Percentiles rank a stretch among this genome's conserved stretches.
phyloP scores from a whole-genome alignment of 2,113 vertebrate species.

The Tympanuchus pallidicinctus region DNA sequence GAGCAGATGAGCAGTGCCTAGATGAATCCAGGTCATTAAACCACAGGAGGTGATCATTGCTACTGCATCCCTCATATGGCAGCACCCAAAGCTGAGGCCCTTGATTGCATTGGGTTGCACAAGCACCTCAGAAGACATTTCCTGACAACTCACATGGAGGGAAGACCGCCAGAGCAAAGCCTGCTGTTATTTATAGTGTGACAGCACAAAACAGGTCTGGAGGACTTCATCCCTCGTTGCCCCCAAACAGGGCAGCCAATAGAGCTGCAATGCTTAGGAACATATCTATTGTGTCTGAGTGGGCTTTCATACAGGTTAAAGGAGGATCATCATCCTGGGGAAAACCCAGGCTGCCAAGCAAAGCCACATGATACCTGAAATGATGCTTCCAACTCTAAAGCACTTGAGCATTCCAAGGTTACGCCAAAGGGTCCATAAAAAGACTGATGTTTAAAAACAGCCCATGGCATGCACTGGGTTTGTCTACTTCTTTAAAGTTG shows the following conservation, averaged over 20 bases:
- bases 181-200: background rate
- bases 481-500: background rate
- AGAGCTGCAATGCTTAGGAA: background rate
- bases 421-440: background rate
- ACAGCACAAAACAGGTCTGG: background rate
- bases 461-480: accelerated
- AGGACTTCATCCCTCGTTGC: accelerated
- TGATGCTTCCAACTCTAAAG: background rate
- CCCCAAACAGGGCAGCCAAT: accelerated
- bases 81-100: background rate
- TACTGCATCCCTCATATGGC: background rate
- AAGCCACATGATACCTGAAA: background rate
- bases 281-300: background rate
- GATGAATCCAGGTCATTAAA: background rate
- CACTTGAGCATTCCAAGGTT: accelerated
- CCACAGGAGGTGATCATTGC: background rate
- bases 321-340: background rate
- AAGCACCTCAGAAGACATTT: background rate
- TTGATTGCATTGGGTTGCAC: background rate
- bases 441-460: background rate
- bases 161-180: background rate
- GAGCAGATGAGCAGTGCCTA: background rate
- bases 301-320: background rate
- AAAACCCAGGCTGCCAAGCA: background rate
- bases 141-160: accelerated